phyloP scores from a whole-genome alignment of 2,888 invertebrate genomes.

The Leucophenga montana region DNA sequence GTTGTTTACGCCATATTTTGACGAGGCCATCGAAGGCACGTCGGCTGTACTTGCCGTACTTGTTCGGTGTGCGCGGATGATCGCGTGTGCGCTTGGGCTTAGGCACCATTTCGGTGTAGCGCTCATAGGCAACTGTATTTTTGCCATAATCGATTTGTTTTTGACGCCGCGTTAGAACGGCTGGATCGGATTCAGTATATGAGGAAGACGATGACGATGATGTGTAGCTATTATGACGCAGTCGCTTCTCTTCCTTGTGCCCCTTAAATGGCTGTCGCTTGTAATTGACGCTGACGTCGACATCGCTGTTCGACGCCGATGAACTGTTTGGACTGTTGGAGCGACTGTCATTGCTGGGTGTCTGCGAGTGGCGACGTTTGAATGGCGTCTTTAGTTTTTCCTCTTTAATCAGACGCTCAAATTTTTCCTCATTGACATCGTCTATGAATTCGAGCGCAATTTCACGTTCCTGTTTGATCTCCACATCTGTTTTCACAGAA shows the following conservation, averaged over 20 bases:
- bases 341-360: conserved; percentile 63
- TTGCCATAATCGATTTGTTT: conserved; percentile 97
- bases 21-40: conserved; percentile 94
- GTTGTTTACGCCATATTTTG: conserved; percentile 87
- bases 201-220: conserved; percentile 66
- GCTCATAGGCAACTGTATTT: conserved; percentile 89
- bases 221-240: conserved; percentile 65
- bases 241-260: conserved; percentile 64
- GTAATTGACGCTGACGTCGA: conserved; percentile 11
- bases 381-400: conserved; percentile 72
- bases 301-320: conserved; percentile 39
- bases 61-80: conserved; percentile 93
- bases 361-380: conserved; percentile 70
- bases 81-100: conserved; percentile 79
- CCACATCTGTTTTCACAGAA: conserved; percentile 44
- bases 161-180: conserved; percentile 83
- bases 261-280: conserved; percentile 30
- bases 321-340: conserved; percentile 66
- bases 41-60: conserved; percentile 88
- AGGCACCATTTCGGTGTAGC: conserved; percentile 81
- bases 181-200: conserved; percentile 80
- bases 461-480: conserved; percentile 51
- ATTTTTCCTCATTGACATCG: conserved; percentile 71
- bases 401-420: conserved; percentile 69
- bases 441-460: conserved; percentile 65